Percentiles rank a stretch among this genome's conserved stretches.
Conservation (phyloP, 2,797 vertebrate genomes). For the Bradypodion pumilum region DNA sequence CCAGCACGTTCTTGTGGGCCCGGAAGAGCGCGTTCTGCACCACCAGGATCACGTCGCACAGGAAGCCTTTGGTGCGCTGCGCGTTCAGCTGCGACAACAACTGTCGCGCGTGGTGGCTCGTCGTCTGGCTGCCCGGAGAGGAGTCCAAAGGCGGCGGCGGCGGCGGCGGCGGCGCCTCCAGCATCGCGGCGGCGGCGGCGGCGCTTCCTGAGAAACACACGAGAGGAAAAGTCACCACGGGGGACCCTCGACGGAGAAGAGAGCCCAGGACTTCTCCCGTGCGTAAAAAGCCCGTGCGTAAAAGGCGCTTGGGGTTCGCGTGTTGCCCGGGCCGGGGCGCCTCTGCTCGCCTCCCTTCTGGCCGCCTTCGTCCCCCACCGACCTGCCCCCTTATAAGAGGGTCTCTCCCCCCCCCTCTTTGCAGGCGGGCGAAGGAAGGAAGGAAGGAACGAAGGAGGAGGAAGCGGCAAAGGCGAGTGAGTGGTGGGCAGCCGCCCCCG, state of each 20-base stretch:
- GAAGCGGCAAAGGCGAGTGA: too few species aligned
- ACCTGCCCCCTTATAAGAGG: conserved; percentile 28
- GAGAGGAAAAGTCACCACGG: too few species aligned
- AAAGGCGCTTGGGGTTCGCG: too few species aligned
- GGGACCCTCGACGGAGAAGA: too few species aligned
- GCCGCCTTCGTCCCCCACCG: not conserved
- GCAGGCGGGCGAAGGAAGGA: not conserved
- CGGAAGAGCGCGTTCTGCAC: conserved; percentile 99
- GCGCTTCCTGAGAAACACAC: not conserved
- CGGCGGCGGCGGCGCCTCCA: conserved; percentile 98
- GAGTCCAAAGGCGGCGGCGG: too few species aligned
- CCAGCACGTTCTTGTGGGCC: conserved; percentile 99
- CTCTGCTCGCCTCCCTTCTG: not conserved
- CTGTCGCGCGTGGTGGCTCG: conserved; percentile 95
- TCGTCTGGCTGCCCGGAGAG: too few species aligned
- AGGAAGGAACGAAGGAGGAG: too few species aligned
- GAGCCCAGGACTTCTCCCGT: too few species aligned
- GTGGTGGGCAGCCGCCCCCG: not conserved
- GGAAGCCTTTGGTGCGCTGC: conserved; percentile 98
- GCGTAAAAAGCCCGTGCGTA: too few species aligned
- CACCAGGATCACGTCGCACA: conserved; percentile 99
- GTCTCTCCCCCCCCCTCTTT: conserved; percentile 24
- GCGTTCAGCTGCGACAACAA: conserved; percentile 98
- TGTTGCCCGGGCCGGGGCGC: not conserved
- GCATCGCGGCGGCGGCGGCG: conserved; percentile 90